A percentile compares a stretch with the other conserved stretches of the same genome.
Conservation (phyloP, 2,797 vertebrate species). For the Crypturellus tataupa region DNA sequence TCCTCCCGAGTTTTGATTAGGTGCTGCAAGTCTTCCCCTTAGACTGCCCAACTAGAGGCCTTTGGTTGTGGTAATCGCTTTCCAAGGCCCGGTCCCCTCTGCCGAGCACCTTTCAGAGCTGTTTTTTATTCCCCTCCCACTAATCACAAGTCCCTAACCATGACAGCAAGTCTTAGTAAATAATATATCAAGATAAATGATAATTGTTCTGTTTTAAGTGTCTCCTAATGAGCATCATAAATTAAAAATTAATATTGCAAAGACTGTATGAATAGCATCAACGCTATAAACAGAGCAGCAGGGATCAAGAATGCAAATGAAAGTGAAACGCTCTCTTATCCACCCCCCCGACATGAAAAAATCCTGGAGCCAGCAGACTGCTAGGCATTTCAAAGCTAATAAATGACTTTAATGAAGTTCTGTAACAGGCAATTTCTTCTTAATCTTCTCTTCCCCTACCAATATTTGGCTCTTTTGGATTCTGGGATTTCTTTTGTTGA, state of each 20-base stretch:
- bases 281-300: constrained; percentile 87
- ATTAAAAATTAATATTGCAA: constrained; percentile 96
- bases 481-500: background rate
- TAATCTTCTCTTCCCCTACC: constrained; percentile 56
- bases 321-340: constrained; percentile 77
- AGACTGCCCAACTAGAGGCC: constrained; percentile 77
- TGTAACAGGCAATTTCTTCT: constrained; percentile 61
- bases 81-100: constrained; percentile 78
- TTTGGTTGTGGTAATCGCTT: constrained; percentile 82
- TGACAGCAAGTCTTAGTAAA: constrained; percentile 96
- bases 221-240: constrained; percentile 97
- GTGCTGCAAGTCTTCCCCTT: constrained; percentile 77
- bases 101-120: constrained; percentile 73
- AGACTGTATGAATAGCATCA: constrained; percentile 90
- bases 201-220: constrained; percentile 96
- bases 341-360: constrained; percentile 50
- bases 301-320: constrained; percentile 85
- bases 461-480: constrained; percentile 26
- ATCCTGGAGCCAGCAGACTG: constrained; percentile 69
- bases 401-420: constrained; percentile 75
- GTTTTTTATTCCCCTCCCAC: constrained; percentile 76
- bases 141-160: constrained; percentile 85
- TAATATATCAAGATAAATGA: constrained; percentile 99
- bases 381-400: constrained; percentile 67
- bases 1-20: constrained; percentile 84